phyloP scores from a whole-genome alignment of 2,113 vertebrate species.

The Chinchilla lanigera region DNA sequence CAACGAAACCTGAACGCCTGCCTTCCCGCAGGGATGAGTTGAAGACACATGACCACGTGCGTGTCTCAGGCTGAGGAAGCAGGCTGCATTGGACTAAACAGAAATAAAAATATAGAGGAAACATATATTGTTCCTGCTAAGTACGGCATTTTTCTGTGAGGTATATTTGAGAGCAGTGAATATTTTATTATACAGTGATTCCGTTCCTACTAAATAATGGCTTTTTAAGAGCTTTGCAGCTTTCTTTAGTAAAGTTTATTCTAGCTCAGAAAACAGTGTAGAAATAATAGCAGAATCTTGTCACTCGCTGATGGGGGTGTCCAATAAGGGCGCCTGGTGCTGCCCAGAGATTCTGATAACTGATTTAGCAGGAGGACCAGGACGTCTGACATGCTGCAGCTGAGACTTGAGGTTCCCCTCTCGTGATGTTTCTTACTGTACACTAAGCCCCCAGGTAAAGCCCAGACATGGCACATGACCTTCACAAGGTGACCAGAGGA shows the following conservation, averaged over 20 bases:
- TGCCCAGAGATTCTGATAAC: neutral
- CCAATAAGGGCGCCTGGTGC: neutral
- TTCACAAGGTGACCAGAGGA: neutral
- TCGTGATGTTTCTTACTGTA: neutral
- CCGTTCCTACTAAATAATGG: slow-evolving; percentile 33
- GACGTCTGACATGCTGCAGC: neutral
- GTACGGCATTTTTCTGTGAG: slow-evolving; percentile 28
- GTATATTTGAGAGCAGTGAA: slow-evolving; percentile 36
- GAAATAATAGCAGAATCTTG: slow-evolving; percentile 14
- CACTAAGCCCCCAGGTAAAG: neutral
- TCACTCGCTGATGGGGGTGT: neutral
- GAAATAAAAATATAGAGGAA: neutral
- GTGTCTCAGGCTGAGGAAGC: neutral
- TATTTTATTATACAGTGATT: slow-evolving; percentile 65
- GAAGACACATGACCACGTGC: neutral
- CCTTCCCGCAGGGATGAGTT: neutral
- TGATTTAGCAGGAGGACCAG: neutral
- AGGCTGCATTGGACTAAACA: neutral
- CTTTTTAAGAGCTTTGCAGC: slow-evolving; percentile 64
- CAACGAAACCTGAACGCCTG: neutral
- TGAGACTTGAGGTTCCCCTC: neutral
- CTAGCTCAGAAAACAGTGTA: slow-evolving; percentile 9
- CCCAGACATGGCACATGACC: neutral
- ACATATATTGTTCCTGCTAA: slow-evolving; percentile 41
- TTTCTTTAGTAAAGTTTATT: slow-evolving; percentile 49